Evolutionary conservation across 2,797 vertebrate genomes (phyloP), one percentile per base, ranked within the genome.

Genomic region (Schizopygopsis malacanthus): DNA sequence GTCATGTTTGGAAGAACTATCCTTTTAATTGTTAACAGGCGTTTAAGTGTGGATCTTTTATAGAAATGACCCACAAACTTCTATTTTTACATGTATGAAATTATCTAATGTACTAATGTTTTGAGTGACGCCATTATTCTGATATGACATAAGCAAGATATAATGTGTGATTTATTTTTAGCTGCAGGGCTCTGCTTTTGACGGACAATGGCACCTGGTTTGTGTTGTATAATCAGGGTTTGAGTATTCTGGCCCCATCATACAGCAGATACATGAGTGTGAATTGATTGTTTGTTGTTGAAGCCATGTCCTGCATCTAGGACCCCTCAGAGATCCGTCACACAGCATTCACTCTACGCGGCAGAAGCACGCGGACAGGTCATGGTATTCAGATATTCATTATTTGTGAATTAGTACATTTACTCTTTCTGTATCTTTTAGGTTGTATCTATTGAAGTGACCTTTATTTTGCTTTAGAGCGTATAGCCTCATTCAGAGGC

Each of bases 311-410:
- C 86, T 84, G 81, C 85, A 54, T 86, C 79, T 83, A 88, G 63
- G 52, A 83, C 77, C 71, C 72, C 80, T 86, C 78, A 84, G 79
- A 90, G 83, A 82, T 72, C 56, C 61, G 77, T 84, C 81, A 83
- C 79, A 88, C 91, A 80, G 81, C 88, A 91, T 81, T 92, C 90
- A 91, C 91, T 92, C 89, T 87, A 88, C 20, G 45, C 78, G 67
- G 85, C 86, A 88, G 86, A 82, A 81, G 85, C 87, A 83, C 86
- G 72, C 81, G 89, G 87, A 87, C 90, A 86, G 41, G 82, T 33
- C 33, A 91, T 91, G 89, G 86, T 90, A 89, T 76, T 76, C 13
- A 39, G 20, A 50, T 78, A 69, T 56, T 39, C 13, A 13, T 72
- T 37, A 63, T 43, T 37, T 25, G 80, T 56, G 2, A 83, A 65